Percentiles rank a stretch among this genome's conserved stretches.
phyloP scores from a whole-genome alignment of 1,140 invertebrate genomes.

The Oedothorax gibbosus region DNA sequence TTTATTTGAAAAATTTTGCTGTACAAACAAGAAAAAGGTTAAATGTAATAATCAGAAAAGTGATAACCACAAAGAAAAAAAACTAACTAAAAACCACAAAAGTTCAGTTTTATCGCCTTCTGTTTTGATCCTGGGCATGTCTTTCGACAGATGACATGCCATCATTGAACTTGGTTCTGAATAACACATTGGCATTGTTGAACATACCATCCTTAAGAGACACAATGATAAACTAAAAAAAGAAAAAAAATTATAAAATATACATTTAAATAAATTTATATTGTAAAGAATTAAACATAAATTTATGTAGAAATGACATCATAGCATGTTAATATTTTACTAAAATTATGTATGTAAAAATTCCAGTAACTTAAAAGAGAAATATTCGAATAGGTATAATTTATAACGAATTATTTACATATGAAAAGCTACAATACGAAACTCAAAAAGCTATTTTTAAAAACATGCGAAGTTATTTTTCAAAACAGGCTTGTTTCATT shows the following conservation, averaged over 20 bases:
- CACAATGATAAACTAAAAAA: slow-evolving; percentile 94
- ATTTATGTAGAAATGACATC: too few relatives aligned
- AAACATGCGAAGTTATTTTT: too few relatives aligned
- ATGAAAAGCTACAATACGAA: too few relatives aligned
- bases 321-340: too few relatives aligned
- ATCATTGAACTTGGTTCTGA: slow-evolving; percentile 94
- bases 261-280: too few relatives aligned
- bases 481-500: too few relatives aligned
- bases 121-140: slow-evolving; percentile 62
- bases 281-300: too few relatives aligned
- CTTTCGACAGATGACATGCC: slow-evolving; percentile 91
- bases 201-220: slow-evolving; percentile 99
- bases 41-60: neutral
- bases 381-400: too few relatives aligned
- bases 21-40: neutral
- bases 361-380: too few relatives aligned
- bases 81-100: neutral
- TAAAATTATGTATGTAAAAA: too few relatives aligned
- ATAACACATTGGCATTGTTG: slow-evolving; percentile 98
- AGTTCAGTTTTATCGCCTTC: neutral
- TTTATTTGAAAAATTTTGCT: neutral
- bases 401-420: too few relatives aligned
- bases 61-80: neutral
- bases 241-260: slow-evolving; percentile 29
- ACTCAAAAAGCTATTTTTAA: too few relatives aligned